These are phyloP conservation scores for Emydoidea blandingii DNA, from an alignment of 2,797 vertebrate genomes.

Conservation along the genomic window DNA sequence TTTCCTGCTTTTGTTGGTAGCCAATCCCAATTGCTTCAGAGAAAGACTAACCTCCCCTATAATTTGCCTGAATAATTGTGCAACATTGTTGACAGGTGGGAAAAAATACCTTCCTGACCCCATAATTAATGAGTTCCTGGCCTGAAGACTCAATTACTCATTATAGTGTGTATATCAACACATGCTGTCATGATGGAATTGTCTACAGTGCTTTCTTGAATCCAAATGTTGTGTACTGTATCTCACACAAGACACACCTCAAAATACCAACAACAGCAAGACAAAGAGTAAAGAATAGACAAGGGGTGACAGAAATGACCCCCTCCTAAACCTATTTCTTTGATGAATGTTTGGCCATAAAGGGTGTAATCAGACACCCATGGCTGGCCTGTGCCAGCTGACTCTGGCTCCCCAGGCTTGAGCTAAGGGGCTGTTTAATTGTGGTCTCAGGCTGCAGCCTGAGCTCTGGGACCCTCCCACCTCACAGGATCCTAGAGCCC, in stretches of 20 bases:
- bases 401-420: no score
- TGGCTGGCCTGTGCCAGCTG: no score
- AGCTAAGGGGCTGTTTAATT: no score
- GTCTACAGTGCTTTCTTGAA: background rate
- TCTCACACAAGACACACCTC: background rate
- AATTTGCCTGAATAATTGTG: background rate
- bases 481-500: no score
- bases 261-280: background rate
- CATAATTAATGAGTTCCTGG: accelerated
- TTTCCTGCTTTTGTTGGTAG: background rate
- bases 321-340: background rate
- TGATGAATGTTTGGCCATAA: background rate
- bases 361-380: background rate
- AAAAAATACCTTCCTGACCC: background rate
- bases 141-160: background rate
- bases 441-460: no score
- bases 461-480: no score
- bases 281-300: background rate
- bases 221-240: background rate
- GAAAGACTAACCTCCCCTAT: background rate
- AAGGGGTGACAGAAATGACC: background rate
- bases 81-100: background rate
- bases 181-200: background rate
- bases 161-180: background rate
- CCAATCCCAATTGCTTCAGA: background rate